Evolutionary conservation across 2,888 invertebrate species (phyloP).

Genomic region (Gisinianus flammeolus): DNA sequence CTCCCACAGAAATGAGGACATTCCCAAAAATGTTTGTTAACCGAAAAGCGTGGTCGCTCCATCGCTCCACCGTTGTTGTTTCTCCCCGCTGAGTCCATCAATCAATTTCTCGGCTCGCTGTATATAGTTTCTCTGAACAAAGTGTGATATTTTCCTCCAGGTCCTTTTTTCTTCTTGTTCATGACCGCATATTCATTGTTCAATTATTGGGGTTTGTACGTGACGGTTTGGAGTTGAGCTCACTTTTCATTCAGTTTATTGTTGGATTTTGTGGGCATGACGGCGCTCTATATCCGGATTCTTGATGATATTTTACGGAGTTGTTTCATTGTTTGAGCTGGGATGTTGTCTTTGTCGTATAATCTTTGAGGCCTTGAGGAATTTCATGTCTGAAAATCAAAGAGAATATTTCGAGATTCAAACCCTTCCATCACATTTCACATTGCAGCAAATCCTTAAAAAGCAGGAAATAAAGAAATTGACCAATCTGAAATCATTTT

Average conservation of each 20-base stretch:
- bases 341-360: constrained; percentile 94
- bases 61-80: constrained; percentile 82
- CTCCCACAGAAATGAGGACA: constrained; percentile 85
- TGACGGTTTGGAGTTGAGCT: constrained; percentile 81
- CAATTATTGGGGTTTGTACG: constrained; percentile 85
- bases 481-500: constrained; percentile 87
- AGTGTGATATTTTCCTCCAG: constrained; percentile 91
- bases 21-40: constrained; percentile 87
- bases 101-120: constrained; percentile 89
- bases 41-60: constrained; percentile 76
- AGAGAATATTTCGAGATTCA: too few species aligned
- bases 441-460: too few species aligned
- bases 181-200: constrained; percentile 96
- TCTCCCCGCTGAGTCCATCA: constrained; percentile 89
- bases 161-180: constrained; percentile 94
- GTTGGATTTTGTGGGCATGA: constrained; percentile 71
- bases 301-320: constrained; percentile 77
- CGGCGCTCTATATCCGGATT: constrained; percentile 63
- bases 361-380: constrained; percentile 85
- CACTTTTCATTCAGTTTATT: constrained; percentile 90
- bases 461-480: too few species aligned
- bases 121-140: constrained; percentile 85
- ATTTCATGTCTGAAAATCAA: constrained; percentile 94
- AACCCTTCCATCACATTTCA: too few species aligned
- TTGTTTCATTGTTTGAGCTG: constrained; percentile 79